Evolutionary conservation across 2,797 vertebrate species (phyloP), one percentile per base, ranked within the genome.

Genomic region (Aplochiton taeniatus): DNA sequence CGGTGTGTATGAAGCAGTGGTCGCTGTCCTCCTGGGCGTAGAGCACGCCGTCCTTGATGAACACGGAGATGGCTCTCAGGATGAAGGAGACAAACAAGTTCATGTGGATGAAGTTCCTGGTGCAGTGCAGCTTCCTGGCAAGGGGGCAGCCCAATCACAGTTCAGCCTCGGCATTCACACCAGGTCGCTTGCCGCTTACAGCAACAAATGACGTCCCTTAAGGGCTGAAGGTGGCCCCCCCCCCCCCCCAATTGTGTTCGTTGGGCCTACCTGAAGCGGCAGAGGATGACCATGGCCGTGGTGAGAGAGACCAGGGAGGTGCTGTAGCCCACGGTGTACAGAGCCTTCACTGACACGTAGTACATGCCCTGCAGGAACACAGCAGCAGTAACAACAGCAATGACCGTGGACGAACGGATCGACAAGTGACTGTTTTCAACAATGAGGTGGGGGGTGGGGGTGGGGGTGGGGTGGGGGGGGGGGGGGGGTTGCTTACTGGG

Each of bases 81-180:
- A 98, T 98, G 89, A 98, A 98, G 0, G 97, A 98, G 76, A 96
- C 95, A 41, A 98, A 98, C 5, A 98, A 93, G 77, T 98, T 98
- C 96, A 98, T 98, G 90, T 98, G 97, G 88, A 98, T 98, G 87
- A 98, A 98, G 83, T 98, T 98, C 49, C 97, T 90, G 67, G 97
- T 98, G 57, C 97, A 98, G 75, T 98, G 97, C 48, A 98, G 94
- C 79, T 98, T 98, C 90, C 97, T 98, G 82, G 31, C 31, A 31
- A 14, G 50, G 1, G 3, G 20, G 58, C 14, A 49, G 8, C 41
- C 4, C 19, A n/a, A 4, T 11, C 17, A 18, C 50, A 14, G 12
- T 4, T 43, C 59, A 56, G 47, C 41, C 14, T 57, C 31, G 42
- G 13, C 41, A 4, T 13, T 57, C 31, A 41, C 13, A 41, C 47